Evolutionary conservation across 2,888 invertebrate genomes (phyloP).

Genomic region (Harpalus rufipes): DNA sequence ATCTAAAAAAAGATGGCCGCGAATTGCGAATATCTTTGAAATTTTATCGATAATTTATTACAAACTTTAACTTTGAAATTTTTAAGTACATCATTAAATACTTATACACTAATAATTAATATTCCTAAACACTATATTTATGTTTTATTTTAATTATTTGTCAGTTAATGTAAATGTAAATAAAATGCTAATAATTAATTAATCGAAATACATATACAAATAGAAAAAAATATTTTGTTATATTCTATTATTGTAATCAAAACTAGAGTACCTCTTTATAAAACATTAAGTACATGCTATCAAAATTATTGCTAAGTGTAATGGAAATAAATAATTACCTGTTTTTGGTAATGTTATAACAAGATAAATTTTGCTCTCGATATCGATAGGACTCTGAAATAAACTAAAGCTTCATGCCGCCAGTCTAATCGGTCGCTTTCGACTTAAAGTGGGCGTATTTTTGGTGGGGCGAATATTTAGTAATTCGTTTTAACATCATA

Average conservation of each 20-base stretch:
- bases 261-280: too few relatives aligned
- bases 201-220: too few relatives aligned
- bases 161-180: too few relatives aligned
- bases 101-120: too few relatives aligned
- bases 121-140: too few relatives aligned
- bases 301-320: too few relatives aligned
- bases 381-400: slow-evolving; percentile 60
- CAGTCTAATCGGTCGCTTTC: slow-evolving; percentile 49
- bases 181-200: too few relatives aligned
- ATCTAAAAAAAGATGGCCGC: slow-evolving; percentile 50
- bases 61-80: neutral
- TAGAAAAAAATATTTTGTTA: too few relatives aligned
- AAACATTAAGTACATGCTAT: too few relatives aligned
- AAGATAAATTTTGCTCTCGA: slow-evolving; percentile 29
- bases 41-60: slow-evolving; percentile 29
- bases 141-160: too few relatives aligned
- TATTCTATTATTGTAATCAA: too few relatives aligned
- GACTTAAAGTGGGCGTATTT: slow-evolving; percentile 60
- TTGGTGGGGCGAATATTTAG: slow-evolving; percentile 61
- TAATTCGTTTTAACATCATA: slow-evolving; percentile 52
- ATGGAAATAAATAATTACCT: slow-evolving; percentile 34
- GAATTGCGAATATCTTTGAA: slow-evolving; percentile 41
- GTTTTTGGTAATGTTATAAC: slow-evolving; percentile 51
- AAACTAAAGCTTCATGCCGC: slow-evolving; percentile 58
- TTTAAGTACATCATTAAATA: neutral